Base-by-base conservation (phyloP, 2,797 vertebrate species). In the Propithecus perrieri region DNA sequence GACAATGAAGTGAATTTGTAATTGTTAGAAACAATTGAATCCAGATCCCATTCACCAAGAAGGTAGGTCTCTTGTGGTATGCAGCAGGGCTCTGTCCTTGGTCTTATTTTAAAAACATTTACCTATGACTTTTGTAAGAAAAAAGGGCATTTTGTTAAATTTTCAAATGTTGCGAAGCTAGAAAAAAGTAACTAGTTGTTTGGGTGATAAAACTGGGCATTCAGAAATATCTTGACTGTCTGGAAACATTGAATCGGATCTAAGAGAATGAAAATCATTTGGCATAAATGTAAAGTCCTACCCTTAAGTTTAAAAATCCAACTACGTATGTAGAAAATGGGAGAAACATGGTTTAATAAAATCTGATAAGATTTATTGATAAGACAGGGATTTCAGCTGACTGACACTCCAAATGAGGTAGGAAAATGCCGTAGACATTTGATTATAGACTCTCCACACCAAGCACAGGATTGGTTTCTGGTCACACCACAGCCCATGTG, bases 191-290 rank as follows among this genome's bases (percentile, higher is more conserved):
- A 30, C 38, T 86, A 83, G 91, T 85, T 91, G 53, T 72, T 94
- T 91, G 26, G 7, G 71, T 90, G 46, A 71, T 84, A 71, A 96
- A 89, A 83, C 20, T 55, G 38, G 30, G n/a, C 78, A 76, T 67
- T 96, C 38, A 75, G 75, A 96, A 85, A 76, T 71, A 74, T 75
- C 35, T 53, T 71, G 33, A 74, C 33, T 35, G 3, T 48, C 43
- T 65, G 20, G 18, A 92, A 91, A 76, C 50, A 59, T 7, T 76
- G 78, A 65, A 91, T 71, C 53, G 72, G 50, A 78, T 76, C 59
- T 85, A 88, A 87, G 35, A 79, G 15, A 93, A 88, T 76, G 38
- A 72, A 85, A 85, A 79, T 93, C 59, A 79, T 17, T 89, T 89
- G 46, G 28, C 5, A 65, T 95, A 74, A 61, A 67, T 85, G 26